Evolutionary conservation across 2,797 vertebrate genomes (phyloP), one percentile per base, ranked within the genome.

Genomic region (Carcharodon carcharias): DNA sequence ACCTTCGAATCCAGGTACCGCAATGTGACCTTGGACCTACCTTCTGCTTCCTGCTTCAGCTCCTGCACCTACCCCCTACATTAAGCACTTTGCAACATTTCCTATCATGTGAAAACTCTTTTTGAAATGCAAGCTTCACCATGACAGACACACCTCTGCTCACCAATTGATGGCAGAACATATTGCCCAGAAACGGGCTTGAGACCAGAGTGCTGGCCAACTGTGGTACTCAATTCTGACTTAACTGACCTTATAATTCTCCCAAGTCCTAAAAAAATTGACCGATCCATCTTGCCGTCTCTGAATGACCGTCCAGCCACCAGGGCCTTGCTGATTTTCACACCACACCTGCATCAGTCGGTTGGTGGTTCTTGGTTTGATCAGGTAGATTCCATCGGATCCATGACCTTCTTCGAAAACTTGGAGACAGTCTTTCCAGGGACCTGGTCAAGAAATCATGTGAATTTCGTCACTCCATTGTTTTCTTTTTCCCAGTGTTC

Each of bases 181-280:
- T 31, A 14, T 9, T n/a, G 14, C 7, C 89, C 8, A 65, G 35
- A 23, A 26, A 28, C 16, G 96, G 14, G 58, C 88, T 18, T 40
- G n/a, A 92, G 35, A 21, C 31, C 56, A 40, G n/a, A n/a, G 4
- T 91, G 5, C 31, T 92, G 3, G 61, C n/a, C 91, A 61, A 4
- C 58, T 63, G 58, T 8, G 40, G 40, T 12, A 73, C 28, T 35
- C 28, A 91, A 26, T 3, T 0, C 67, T 11, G 0, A 0, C 1
- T 2, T 9, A 11, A 96, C 96, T n/a, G 80, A 99, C 99, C 98
- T 99, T 99, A 96, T 99, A 99, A 96, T 99, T 98, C 96, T 99
- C 98, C 99, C 99, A 99, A 16, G 97, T 98, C 88, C 98, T 98
- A 97, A 99, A 99, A 97, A 99, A 99, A 97, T 99, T 99, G 96